These are phyloP conservation scores for Chironomus striatipennis DNA, from an alignment of 1,140 invertebrate genomes.

Conservation along the genomic window DNA sequence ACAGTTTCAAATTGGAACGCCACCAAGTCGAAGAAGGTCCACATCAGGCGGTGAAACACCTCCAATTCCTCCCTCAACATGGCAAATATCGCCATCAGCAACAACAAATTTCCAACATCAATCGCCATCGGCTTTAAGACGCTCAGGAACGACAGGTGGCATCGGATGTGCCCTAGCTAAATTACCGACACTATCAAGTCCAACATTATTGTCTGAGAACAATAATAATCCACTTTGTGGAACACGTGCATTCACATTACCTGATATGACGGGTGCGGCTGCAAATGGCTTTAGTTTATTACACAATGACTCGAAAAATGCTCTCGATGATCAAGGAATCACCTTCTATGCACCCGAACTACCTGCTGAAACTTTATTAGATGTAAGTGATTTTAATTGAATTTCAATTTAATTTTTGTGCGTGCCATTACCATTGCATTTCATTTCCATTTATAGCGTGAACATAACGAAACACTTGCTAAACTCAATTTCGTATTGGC, in stretches of 20 bases:
- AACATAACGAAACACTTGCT: slow-evolving; percentile 88
- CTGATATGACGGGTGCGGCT: slow-evolving; percentile 59
- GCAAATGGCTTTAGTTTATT: slow-evolving; percentile 35
- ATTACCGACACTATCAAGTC: slow-evolving; percentile 47
- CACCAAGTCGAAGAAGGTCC: slow-evolving; percentile 55
- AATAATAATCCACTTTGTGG: slow-evolving; percentile 56
- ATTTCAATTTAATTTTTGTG: not conserved
- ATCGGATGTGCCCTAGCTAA: slow-evolving; percentile 52
- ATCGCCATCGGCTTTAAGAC: slow-evolving; percentile 55
- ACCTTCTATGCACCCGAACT: slow-evolving; percentile 84
- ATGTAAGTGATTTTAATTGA: slow-evolving; percentile 46
- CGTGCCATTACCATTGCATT: not conserved
- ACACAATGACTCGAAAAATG: slow-evolving; percentile 20
- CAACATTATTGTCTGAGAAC: slow-evolving; percentile 45
- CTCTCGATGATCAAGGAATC: slow-evolving; percentile 46
- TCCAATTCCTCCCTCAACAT: slow-evolving; percentile 61
- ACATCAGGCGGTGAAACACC: slow-evolving; percentile 62
- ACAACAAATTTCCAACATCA: slow-evolving; percentile 39
- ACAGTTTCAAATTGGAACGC: slow-evolving; percentile 85
- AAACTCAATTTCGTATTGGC: slow-evolving; percentile 90
- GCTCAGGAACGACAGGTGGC: slow-evolving; percentile 54
- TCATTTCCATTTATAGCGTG: slow-evolving; percentile 47
- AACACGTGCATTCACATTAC: slow-evolving; percentile 63
- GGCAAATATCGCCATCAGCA: slow-evolving; percentile 58
- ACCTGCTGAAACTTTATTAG: slow-evolving; percentile 89